A percentile compares a stretch with the other conserved stretches of the same genome.
phyloP scores from a whole-genome alignment of 2,888 invertebrate genomes.

The Nephrotoma appendiculata region DNA sequence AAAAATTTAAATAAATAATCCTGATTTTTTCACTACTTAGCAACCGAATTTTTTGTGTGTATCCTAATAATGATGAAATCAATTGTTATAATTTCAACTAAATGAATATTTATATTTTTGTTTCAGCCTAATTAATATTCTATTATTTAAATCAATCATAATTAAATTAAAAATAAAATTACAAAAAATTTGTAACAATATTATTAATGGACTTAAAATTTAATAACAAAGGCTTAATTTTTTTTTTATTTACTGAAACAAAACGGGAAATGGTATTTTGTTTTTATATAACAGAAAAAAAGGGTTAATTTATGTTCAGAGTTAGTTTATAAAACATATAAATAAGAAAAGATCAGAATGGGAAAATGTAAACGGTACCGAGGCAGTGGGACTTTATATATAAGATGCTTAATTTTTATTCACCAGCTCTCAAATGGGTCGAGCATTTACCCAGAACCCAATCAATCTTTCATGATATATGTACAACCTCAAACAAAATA shows the following conservation, averaged over 20 bases:
- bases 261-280: background rate
- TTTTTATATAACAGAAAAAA: background rate
- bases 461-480: background rate
- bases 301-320: background rate
- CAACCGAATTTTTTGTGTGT: too few relatives aligned
- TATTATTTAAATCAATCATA: background rate
- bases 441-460: background rate
- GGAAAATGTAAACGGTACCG: background rate
- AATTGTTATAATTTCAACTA: background rate
- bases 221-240: background rate
- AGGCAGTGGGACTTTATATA: background rate
- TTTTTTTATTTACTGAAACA: background rate
- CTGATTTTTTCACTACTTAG: too few relatives aligned
- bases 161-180: background rate
- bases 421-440: background rate
- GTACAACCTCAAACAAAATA: background rate
- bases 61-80: background rate
- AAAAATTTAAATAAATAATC: too few relatives aligned
- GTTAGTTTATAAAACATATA: background rate
- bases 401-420: background rate
- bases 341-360: background rate
- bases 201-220: background rate
- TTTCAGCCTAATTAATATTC: background rate
- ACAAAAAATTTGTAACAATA: background rate
- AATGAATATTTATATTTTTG: background rate